Base-by-base conservation (phyloP, 2,113 vertebrate species). In the Potamarius usumacintae region DNA sequence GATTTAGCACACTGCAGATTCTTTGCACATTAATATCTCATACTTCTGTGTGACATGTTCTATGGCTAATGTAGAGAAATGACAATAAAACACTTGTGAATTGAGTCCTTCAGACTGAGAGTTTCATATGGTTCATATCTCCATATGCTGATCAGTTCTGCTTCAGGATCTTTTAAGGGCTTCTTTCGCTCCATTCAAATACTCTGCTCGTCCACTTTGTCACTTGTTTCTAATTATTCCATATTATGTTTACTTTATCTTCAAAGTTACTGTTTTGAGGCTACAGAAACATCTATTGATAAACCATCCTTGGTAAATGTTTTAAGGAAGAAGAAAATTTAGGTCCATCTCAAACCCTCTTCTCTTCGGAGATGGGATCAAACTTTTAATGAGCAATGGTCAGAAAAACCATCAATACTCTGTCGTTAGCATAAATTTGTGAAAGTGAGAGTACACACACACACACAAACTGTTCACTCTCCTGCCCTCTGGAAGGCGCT, bases 261-360 rank as follows among this genome's bases (percentile, higher is more conserved):
- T 83, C 84, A 83, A 11, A 30, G 14, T 82, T 84, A 72, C 30
- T 62, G 80, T 60, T 81, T 82, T 55, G 14, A 85, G 63, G 84
- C n/a, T 72, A 57, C 55, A 74, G 81, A 72, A 65, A 71, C 14
- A 79, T 88, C 53, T 84, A 86, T 88, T n/a, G 77, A 88, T 90
- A 79, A 87, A 80, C 76, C 86, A 50, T 80, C 76, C 60, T 74
- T 84, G 8, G 20, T 87, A 80, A 86, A 78, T 67, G 52, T 52
- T 83, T 87, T 90, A 89, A 91, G 89, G 84, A 91, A 85, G 62
- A 11, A 62, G 27, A 18, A 72, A 82, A 60, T 85, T 87, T 89
- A 22, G 63, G 81, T 42, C 57, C 67, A 55, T 80, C 20, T 86
- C 63, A 85, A 80, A 83, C 22, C 1, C 63, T n/a, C 34, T 52